A percentile compares a stretch with the other conserved stretches of the same genome.
Evolutionary conservation across 2,113 vertebrate genomes (phyloP).

Genomic region (Danio rerio): DNA sequence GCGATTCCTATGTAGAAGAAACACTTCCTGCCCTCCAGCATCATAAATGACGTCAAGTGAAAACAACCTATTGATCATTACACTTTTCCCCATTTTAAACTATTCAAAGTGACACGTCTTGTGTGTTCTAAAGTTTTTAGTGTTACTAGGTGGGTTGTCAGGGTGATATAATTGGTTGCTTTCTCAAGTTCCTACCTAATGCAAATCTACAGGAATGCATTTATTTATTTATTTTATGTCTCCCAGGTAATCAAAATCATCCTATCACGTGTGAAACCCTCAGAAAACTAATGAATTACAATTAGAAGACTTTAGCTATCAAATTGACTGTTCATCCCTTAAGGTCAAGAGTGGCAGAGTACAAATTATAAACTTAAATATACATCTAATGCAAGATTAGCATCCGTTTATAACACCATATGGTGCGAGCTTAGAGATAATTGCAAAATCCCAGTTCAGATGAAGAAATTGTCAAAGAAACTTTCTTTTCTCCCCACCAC

Average conservation of each 20-base stretch:
- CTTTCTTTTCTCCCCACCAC: neutral
- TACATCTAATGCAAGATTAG: constrained; percentile 8
- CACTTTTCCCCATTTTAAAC: too few species aligned
- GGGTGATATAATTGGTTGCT: neutral
- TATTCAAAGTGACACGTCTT: too few species aligned
- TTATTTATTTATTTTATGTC: neutral
- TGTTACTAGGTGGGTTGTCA: too few species aligned
- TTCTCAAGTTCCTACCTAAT: neutral
- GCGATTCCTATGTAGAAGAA: too few species aligned
- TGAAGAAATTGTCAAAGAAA: neutral
- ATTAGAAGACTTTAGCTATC: neutral
- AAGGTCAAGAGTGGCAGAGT: neutral
- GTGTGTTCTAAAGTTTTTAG: too few species aligned
- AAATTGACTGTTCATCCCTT: neutral
- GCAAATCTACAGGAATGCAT: neutral
- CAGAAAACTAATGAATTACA: neutral
- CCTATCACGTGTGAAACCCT: neutral
- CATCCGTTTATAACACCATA: neutral
- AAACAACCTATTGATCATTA: too few species aligned
- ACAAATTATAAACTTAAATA: neutral
- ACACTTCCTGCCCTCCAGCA: too few species aligned
- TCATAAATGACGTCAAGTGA: too few species aligned
- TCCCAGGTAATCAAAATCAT: neutral
- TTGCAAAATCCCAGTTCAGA: neutral
- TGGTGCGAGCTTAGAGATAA: neutral